Evolutionary conservation across 2,113 vertebrate genomes (phyloP).

Genomic region (Garra rufa): DNA sequence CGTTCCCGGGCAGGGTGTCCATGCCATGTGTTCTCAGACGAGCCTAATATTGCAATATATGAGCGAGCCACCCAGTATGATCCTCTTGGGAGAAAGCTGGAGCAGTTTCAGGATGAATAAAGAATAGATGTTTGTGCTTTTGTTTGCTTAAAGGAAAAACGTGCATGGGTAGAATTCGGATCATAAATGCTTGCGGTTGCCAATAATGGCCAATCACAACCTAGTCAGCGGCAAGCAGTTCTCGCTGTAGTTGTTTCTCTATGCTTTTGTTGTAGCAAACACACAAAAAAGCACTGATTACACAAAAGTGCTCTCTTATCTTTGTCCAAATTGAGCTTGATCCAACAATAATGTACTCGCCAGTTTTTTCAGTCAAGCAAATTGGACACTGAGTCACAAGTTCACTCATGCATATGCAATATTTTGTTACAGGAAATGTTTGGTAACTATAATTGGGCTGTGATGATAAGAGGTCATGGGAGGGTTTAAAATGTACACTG

Average conservation of each 20-base stretch:
- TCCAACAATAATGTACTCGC: constrained; percentile 38
- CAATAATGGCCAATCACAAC: constrained; percentile 29
- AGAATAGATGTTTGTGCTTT: constrained; percentile 15
- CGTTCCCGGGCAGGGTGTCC: not conserved
- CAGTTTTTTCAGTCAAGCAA: constrained; percentile 25
- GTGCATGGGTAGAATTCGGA: constrained; percentile 9
- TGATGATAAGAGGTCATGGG: not conserved
- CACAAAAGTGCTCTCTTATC: constrained; percentile 34
- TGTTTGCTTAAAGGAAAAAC: constrained; percentile 24
- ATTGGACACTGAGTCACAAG: constrained; percentile 33
- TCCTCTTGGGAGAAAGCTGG: not conserved
- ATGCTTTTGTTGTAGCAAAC: constrained; percentile 21
- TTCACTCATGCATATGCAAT: constrained; percentile 52
- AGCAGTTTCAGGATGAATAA: constrained; percentile 30
- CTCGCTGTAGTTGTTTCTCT: constrained; percentile 5
- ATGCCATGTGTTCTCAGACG: not conserved
- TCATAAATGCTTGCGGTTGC: constrained; percentile 27
- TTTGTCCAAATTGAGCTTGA: constrained; percentile 40
- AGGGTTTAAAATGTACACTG: not conserved
- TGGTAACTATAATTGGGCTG: constrained; percentile 12
- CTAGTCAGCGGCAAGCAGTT: constrained; percentile 19
- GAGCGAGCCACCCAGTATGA: constrained; percentile 1
- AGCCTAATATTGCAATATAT: not conserved
- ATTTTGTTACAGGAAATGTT: constrained; percentile 49
- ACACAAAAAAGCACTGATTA: constrained; percentile 29